Base-by-base conservation (phyloP, 35 echinoderm and acorn worm genomes). In the Apostichopus parvimensis region DNA sequence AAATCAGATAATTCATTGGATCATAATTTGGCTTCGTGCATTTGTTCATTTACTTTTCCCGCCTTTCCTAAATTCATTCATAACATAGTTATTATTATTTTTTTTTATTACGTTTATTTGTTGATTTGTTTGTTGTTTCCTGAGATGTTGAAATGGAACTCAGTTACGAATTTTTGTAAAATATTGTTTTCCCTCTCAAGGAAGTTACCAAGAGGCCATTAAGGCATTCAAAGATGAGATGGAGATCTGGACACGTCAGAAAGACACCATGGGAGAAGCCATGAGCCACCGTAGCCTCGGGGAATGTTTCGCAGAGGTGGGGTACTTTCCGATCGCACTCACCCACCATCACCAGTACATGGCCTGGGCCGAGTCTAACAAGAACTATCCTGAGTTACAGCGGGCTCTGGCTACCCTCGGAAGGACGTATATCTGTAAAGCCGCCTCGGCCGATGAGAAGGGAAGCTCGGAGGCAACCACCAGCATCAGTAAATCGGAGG, bases 321-420 rank as follows among this genome's bases (percentile, higher is more conserved):
- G 91, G 20, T 57, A 90, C 8, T 98, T 93, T 62, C 76, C 87
- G 56, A 94, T 72, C 25, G 97, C 94, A 0, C 91, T 95, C 80
- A 80, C 18, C 6, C 91, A 96, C 77, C 97, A 98, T 56, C 73
- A 94, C 25, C 86, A 93, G 28, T 95, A 98, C 68, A 91, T 98
- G 45, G 78, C 92, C 57, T 77, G 94, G 86, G 97, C 97, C 1
- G 73, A 93, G 55, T 94, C 93, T 12, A 91, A 90, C 53, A 65
- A 91, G 25, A 98, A 92, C 52, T 78, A 94, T 45, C 80, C 95
- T 2, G 97, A 98, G 77, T 88, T 96, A 17, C 97, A 98, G 87
- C 87, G 97, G 45, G 94, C 97, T 13, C 88, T 93, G 17, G 97
- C 97, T 10, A 98, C 97, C 5, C 84, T 98, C 13, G 97, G 97